phyloP scores from a whole-genome alignment of 2,113 vertebrate species.

The Anguilla rostrata region DNA sequence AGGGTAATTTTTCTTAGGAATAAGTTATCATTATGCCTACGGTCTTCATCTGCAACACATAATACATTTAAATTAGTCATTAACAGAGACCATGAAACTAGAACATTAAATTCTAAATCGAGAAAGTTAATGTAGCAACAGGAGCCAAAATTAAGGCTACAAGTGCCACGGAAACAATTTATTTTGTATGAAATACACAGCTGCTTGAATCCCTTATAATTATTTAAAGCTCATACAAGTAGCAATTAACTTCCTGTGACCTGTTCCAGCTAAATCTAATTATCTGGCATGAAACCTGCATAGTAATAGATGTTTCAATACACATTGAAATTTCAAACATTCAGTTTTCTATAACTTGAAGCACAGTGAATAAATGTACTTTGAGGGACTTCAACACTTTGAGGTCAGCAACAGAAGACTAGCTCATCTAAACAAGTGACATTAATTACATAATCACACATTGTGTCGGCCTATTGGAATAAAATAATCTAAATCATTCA shows the following conservation, averaged over 20 bases:
- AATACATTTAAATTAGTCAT: conserved; percentile 11
- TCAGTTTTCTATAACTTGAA: conserved; percentile 20
- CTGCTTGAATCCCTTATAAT: conserved; percentile 40
- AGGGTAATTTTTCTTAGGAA: neutral
- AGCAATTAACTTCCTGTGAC: conserved; percentile 53
- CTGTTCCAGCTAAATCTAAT: conserved; percentile 49
- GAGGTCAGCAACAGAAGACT: neutral
- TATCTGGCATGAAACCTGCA: conserved; percentile 45
- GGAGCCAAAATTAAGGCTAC: conserved; percentile 15
- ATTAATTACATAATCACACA: neutral
- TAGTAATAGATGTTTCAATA: conserved; percentile 45
- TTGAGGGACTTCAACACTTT: neutral
- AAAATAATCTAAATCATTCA: neutral
- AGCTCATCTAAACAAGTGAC: neutral
- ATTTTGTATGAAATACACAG: conserved; percentile 25
- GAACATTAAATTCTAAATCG: conserved; percentile 7
- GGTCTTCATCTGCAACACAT: neutral
- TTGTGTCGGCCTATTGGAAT: neutral
- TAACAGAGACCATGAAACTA: neutral
- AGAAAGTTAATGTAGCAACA: conserved; percentile 26
- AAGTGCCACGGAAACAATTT: conserved; percentile 14
- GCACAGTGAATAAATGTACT: conserved; percentile 23
- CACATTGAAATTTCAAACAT: conserved; percentile 40
- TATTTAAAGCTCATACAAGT: conserved; percentile 48
- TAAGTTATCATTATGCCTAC: conserved; percentile 7